Evolutionary conservation across 2,888 invertebrate species (phyloP).

Genomic region (Criorhina ranunculi): DNA sequence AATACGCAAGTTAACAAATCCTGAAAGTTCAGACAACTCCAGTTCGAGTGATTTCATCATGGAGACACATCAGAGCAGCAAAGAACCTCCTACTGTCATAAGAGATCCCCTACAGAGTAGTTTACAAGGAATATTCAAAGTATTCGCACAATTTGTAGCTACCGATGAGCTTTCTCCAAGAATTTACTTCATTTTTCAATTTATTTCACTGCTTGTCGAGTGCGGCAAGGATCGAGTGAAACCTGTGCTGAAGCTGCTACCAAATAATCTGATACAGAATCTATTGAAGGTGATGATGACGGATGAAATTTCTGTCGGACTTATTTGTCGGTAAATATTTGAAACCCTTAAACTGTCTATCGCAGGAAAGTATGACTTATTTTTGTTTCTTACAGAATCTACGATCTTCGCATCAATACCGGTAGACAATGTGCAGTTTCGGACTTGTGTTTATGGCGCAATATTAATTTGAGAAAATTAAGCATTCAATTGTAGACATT

Average conservation of each 20-base stretch:
- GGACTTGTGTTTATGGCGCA: slow-evolving; percentile 93
- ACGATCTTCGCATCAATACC: slow-evolving; percentile 90
- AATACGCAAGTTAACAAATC: slow-evolving; percentile 86
- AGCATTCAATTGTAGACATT: slow-evolving; percentile 81
- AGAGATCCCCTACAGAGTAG: slow-evolving; percentile 88
- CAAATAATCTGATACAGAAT: slow-evolving; percentile 90
- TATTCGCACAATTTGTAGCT: slow-evolving; percentile 88
- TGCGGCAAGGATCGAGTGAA: slow-evolving; percentile 90
- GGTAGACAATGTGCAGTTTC: slow-evolving; percentile 94
- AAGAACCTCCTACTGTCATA: slow-evolving; percentile 82
- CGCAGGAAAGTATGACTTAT: neutral
- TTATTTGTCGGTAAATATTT: slow-evolving; percentile 81
- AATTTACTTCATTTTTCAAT: slow-evolving; percentile 92
- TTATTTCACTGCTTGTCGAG: slow-evolving; percentile 90
- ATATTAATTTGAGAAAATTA: slow-evolving; percentile 87
- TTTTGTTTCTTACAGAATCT: slow-evolving; percentile 83
- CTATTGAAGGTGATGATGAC: slow-evolving; percentile 88
- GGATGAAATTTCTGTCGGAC: slow-evolving; percentile 83
- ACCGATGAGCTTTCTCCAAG: slow-evolving; percentile 92
- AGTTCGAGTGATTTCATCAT: slow-evolving; percentile 84
- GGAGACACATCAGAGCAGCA: slow-evolving; percentile 77
- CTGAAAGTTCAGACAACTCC: slow-evolving; percentile 87
- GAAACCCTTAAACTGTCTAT: neutral
- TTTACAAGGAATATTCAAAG: slow-evolving; percentile 89
- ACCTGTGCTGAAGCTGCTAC: slow-evolving; percentile 90